These are phyloP conservation scores for Elgaria multicarinata DNA, from an alignment of 2,113 vertebrate genomes.

Conservation along the genomic window DNA sequence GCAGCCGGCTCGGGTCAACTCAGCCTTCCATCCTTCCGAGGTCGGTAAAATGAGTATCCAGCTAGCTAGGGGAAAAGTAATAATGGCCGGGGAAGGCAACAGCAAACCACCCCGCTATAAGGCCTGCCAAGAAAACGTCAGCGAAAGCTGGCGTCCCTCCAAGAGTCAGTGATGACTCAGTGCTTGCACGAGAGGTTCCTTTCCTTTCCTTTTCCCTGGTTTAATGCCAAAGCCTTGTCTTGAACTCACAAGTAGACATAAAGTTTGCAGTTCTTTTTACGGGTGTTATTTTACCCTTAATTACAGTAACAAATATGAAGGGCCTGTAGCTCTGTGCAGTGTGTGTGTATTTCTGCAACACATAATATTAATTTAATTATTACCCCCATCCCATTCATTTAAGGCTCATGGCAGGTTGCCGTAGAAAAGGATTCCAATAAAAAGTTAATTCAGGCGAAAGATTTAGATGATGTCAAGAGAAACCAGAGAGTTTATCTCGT, in stretches of 20 bases:
- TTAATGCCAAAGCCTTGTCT: neutral
- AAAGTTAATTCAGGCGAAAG: neutral
- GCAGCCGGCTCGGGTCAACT: too few species aligned
- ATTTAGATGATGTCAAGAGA: too few species aligned
- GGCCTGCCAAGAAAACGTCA: too few species aligned
- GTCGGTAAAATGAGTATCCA: too few species aligned
- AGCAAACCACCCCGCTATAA: too few species aligned
- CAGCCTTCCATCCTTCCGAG: too few species aligned
- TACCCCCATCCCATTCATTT: neutral
- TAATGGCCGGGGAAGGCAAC: too few species aligned
- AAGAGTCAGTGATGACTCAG: too few species aligned
- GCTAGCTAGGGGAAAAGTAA: too few species aligned
- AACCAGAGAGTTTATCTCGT: slow-evolving; percentile 55
- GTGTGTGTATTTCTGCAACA: neutral
- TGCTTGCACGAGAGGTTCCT: too few species aligned
- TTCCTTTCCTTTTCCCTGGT: too few species aligned
- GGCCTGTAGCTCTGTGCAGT: neutral
- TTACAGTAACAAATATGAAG: neutral
- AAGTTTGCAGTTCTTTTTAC: neutral
- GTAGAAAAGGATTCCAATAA: neutral
- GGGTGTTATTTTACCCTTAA: neutral
- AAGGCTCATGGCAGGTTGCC: neutral
- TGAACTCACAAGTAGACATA: neutral
- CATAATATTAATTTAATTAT: neutral
- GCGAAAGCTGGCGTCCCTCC: too few species aligned